Percentiles rank a stretch among this genome's conserved stretches.
These are phyloP conservation scores for Micronycteris hirsuta DNA, from an alignment of 2,113 vertebrate species.

Conservation along the genomic window DNA sequence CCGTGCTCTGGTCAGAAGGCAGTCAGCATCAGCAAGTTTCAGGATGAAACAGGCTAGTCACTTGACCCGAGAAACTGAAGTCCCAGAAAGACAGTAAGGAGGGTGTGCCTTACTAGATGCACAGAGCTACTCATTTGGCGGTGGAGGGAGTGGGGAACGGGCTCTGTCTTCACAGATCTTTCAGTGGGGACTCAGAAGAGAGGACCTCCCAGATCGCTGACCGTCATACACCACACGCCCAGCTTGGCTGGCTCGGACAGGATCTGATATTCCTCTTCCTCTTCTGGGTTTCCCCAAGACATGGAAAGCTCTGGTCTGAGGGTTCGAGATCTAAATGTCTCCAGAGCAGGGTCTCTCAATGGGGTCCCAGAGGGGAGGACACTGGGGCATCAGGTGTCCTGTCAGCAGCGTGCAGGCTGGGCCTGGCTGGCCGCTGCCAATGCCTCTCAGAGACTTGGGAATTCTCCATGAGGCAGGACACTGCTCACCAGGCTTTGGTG, in stretches of 20 bases:
- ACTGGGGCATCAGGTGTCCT: rapidly evolving
- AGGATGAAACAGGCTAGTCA: not conserved
- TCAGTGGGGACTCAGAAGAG: not conserved
- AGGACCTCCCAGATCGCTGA: not conserved
- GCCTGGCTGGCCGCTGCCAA: not conserved
- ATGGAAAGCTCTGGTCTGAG: not conserved
- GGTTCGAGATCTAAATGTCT: not conserved
- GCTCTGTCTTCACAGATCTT: not conserved
- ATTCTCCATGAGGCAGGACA: not conserved
- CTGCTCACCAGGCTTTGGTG: not conserved
- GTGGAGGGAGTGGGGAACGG: rapidly evolving
- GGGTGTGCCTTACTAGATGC: not conserved
- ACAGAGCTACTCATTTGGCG: not conserved
- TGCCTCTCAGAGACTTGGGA: not conserved
- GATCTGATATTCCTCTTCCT: not conserved
- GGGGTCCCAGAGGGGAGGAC: not conserved
- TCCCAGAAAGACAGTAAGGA: not conserved
- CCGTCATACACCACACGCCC: not conserved
- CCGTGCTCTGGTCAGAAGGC: not conserved
- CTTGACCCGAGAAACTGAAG: not conserved
- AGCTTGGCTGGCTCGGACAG: not conserved
- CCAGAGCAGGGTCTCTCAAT: not conserved
- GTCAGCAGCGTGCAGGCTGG: not conserved
- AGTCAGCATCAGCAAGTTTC: constrained; percentile 29
- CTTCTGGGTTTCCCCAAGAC: not conserved